These are phyloP conservation scores for Phylloscopus trochiloides DNA, from an alignment of 2,113 vertebrate species.

Conservation along the genomic window DNA sequence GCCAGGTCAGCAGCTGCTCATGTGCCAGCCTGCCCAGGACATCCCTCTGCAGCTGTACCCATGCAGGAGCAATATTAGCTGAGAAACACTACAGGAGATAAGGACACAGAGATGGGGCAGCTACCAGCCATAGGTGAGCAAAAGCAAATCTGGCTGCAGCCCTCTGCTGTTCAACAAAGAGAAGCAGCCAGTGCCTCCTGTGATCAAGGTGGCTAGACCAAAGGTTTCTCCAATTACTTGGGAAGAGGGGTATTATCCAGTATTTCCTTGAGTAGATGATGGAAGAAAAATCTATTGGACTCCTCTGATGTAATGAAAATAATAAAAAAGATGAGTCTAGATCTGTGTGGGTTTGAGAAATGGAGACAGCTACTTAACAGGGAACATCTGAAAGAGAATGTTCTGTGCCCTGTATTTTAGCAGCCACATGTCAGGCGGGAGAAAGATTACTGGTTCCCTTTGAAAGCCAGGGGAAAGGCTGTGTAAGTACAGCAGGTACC, in stretches of 20 bases:
- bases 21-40: neutral
- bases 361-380: neutral
- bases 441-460: neutral
- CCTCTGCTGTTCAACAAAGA: neutral
- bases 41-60: neutral
- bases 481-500: neutral
- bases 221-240: neutral
- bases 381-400: neutral
- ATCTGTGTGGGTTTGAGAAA: slow-evolving; percentile 9
- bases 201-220: neutral
- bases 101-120: neutral
- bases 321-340: neutral
- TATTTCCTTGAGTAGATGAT: neutral
- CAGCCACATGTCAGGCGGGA: neutral
- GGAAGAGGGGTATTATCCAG: neutral
- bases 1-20: neutral
- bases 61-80: neutral
- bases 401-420: slow-evolving; percentile 15
- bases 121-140: neutral
- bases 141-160: neutral
- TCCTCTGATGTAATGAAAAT: neutral
- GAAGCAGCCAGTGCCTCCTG: neutral
- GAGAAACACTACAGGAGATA: neutral
- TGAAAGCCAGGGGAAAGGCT: neutral
- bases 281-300: neutral